These are phyloP conservation scores for Gasterosteus nipponicus DNA, from an alignment of 2,113 vertebrate genomes.

Conservation along the genomic window DNA sequence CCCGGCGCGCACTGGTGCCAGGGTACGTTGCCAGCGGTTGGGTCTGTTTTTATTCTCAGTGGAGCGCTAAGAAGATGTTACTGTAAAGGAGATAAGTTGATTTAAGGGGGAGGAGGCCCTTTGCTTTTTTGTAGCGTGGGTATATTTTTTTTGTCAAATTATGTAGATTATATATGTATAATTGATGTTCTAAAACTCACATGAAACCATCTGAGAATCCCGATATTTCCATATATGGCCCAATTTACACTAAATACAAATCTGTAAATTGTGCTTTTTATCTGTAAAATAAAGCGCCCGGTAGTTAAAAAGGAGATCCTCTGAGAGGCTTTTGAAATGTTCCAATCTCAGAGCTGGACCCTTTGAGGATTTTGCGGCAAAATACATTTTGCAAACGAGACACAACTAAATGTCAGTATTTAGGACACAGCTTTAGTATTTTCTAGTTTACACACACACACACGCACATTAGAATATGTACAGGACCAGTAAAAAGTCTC, in stretches of 20 bases:
- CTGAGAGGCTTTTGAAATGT: background rate
- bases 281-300: background rate
- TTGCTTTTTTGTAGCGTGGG: background rate
- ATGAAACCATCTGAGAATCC: background rate
- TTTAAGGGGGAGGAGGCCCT: background rate
- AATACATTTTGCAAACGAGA: background rate
- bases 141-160: background rate
- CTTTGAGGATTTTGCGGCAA: background rate
- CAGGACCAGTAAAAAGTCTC: background rate
- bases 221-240: background rate
- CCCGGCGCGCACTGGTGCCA: slow-evolving; percentile 15
- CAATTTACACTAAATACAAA: background rate
- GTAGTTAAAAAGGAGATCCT: background rate
- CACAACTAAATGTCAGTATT: background rate
- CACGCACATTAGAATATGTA: background rate
- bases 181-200: background rate
- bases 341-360: background rate
- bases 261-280: background rate
- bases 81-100: slow-evolving; percentile 30
- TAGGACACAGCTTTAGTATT: background rate
- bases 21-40: slow-evolving; percentile 4
- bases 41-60: slow-evolving; percentile 43
- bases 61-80: slow-evolving; percentile 34
- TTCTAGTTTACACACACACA: background rate
- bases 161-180: background rate